These are phyloP conservation scores for Orthosia gracilis DNA, from an alignment of 2,888 invertebrate species.

Conservation along the genomic window DNA sequence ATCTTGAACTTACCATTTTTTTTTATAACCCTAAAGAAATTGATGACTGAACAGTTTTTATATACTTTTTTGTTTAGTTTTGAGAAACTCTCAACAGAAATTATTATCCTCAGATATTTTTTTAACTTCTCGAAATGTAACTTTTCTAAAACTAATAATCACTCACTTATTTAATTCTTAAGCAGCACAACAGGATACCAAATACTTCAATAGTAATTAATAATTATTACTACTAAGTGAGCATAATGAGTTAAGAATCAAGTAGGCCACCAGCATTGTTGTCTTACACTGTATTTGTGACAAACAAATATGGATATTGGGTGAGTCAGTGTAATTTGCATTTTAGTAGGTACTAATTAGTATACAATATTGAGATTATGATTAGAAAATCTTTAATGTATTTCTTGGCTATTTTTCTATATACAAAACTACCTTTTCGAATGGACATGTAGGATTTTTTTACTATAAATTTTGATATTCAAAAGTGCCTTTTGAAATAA, in stretches of 20 bases:
- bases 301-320: slow-evolving; percentile 8
- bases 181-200: slow-evolving; percentile 6
- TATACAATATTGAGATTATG: neutral
- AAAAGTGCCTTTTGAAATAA: neutral
- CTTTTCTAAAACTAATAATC: too few relatives aligned
- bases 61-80: neutral
- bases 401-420: too few relatives aligned
- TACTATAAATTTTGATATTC: neutral
- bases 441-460: neutral
- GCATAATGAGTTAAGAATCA: slow-evolving; percentile 27
- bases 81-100: neutral
- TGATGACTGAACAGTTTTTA: neutral
- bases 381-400: too few relatives aligned
- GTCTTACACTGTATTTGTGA: neutral
- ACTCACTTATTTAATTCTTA: neutral
- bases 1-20: slow-evolving; percentile 15
- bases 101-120: neutral
- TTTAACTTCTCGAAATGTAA: too few relatives aligned
- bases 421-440: neutral
- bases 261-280: slow-evolving; percentile 37
- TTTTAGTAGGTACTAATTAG: neutral
- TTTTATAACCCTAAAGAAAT: too few relatives aligned
- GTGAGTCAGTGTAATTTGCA: neutral
- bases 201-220: slow-evolving; percentile 37
- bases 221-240: neutral